phyloP scores from a whole-genome alignment of 2,797 vertebrate species.

The Bradypodion ventrale region DNA sequence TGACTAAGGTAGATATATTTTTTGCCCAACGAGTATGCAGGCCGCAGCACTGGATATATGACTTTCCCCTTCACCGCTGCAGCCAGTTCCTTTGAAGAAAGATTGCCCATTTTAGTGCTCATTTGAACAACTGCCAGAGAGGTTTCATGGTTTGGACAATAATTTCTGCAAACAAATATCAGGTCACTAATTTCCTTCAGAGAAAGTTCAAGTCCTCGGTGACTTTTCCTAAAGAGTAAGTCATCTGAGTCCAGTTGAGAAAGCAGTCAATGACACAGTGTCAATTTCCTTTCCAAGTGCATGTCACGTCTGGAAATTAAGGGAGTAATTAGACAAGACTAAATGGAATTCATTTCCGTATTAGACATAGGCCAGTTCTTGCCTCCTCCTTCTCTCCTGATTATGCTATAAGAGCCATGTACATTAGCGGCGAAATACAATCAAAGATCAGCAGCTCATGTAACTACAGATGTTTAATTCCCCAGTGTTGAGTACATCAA shows the following conservation, averaged over 20 bases:
- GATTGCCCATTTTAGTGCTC: background rate
- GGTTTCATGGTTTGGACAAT: background rate
- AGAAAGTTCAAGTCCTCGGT: background rate
- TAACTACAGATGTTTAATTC: conserved; percentile 42
- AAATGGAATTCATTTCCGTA: conserved; percentile 17
- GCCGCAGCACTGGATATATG: background rate
- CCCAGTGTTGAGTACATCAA: conserved; percentile 25
- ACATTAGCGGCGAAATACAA: conserved; percentile 34
- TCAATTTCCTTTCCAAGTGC: conserved; percentile 29
- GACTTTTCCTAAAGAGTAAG: conserved; percentile 22
- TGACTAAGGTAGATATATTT: conserved; percentile 24
- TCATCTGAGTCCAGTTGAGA: conserved; percentile 14
- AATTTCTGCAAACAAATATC: conserved; percentile 25
- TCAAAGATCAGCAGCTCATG: conserved; percentile 28
- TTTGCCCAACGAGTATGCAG: background rate
- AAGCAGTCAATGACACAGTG: background rate
- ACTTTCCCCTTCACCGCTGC: background rate
- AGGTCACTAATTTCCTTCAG: background rate
- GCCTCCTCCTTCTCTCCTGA: background rate
- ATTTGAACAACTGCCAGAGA: conserved; percentile 15
- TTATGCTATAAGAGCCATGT: conserved; percentile 13
- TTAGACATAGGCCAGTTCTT: conserved; percentile 16
- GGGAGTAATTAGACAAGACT: conserved; percentile 37
- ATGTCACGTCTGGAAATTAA: conserved; percentile 26
- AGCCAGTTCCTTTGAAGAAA: background rate